phyloP scores from a whole-genome alignment of 2,797 vertebrate species.

The Loris lydekkerianus region DNA sequence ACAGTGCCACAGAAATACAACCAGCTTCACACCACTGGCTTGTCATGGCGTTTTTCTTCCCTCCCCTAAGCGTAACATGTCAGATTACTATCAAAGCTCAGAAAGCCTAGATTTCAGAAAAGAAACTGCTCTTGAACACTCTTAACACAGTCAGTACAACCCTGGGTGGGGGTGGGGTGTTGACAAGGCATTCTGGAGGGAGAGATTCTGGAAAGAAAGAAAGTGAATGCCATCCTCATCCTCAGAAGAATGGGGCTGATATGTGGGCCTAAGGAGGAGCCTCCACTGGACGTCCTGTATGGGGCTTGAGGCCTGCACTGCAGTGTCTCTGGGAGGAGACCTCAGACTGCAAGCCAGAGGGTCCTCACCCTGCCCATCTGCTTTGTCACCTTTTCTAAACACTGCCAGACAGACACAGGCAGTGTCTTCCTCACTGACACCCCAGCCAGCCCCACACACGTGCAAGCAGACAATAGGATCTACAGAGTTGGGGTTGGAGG shows the following conservation, averaged over 20 bases:
- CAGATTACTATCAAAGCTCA: background rate
- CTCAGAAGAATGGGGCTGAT: background rate
- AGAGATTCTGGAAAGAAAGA: no score
- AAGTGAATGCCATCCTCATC: no score
- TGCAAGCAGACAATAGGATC: slow-evolving; percentile 47
- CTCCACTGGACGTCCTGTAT: background rate
- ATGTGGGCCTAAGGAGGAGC: background rate
- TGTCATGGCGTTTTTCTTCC: accelerated
- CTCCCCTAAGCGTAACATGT: accelerated
- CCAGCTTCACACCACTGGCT: background rate
- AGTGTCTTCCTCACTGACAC: background rate
- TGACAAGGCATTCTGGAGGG: accelerated
- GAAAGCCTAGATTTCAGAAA: background rate
- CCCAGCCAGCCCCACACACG: background rate
- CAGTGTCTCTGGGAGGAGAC: background rate
- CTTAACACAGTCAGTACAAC: background rate
- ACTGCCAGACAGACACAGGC: background rate
- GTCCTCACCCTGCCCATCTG: background rate
- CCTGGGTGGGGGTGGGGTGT: background rate
- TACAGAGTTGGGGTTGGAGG: accelerated
- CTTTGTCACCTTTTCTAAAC: slow-evolving; percentile 5
- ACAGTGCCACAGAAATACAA: background rate
- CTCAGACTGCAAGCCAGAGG: background rate
- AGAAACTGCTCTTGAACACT: background rate
- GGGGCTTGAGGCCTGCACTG: background rate